Evolutionary conservation across 35 echinoderm and acorn worm species (phyloP).

Genomic region (Ptychodera flava): DNA sequence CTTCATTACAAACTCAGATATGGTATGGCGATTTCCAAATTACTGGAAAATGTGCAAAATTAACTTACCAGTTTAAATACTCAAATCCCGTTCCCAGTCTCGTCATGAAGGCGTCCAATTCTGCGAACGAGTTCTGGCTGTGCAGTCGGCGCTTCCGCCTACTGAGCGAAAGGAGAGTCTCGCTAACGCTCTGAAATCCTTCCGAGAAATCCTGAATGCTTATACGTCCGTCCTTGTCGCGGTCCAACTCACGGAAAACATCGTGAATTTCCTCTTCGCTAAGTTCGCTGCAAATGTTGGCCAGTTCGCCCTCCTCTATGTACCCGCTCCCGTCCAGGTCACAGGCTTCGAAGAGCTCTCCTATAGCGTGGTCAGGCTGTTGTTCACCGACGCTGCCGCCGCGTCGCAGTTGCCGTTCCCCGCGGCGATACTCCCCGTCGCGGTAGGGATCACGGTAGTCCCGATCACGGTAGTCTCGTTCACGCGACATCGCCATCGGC

Average conservation of each 20-base stretch:
- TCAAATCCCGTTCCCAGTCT: conserved; percentile 44
- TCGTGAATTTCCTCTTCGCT: conserved; percentile 44
- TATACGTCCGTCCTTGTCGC: conserved; percentile 56
- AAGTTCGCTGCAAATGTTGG: conserved; percentile 42
- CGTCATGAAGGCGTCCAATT: conserved; percentile 28
- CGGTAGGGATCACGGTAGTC: neutral
- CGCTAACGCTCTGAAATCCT: conserved; percentile 76
- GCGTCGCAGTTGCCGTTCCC: neutral
- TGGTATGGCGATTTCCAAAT: no score
- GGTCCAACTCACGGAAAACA: conserved; percentile 38
- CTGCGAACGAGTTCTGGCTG: conserved; percentile 3
- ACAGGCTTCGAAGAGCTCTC: conserved; percentile 57
- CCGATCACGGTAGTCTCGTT: neutral
- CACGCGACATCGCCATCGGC: neutral
- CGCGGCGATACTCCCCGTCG: no score
- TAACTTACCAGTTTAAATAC: conserved; percentile 37
- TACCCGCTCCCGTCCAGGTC: conserved; percentile 57
- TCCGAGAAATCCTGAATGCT: conserved; percentile 55
- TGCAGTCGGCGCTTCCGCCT: conserved; percentile 30
- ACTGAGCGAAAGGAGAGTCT: conserved; percentile 45
- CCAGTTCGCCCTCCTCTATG: conserved; percentile 50
- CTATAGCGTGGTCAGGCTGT: conserved; percentile 13
- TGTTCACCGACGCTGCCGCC: no score
- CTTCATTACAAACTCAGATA: no score
- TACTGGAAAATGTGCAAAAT: no score